Base-by-base conservation (phyloP, 2,113 vertebrate species). In the Formicarius rufipectus region DNA sequence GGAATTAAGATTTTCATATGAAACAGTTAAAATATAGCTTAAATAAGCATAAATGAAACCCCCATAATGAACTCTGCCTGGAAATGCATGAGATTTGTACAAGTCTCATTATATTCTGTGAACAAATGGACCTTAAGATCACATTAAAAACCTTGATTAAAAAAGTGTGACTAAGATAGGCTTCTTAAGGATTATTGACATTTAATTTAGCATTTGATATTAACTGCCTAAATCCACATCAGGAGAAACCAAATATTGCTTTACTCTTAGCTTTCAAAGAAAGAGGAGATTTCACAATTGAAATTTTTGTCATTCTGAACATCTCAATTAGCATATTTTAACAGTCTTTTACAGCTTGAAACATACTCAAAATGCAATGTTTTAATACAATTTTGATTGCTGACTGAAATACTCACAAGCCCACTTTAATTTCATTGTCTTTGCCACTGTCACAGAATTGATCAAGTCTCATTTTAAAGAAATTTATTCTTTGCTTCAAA, bases 191-290 rank as follows among this genome's bases (percentile, higher is more conserved):
- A 91, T 88, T 95, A 94, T 74, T 96, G 90, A 84, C 2, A 0
- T 93, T 94, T 88, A 95, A 96, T 95, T 96, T 94, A 90, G 31
- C 63, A 44, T 88, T 97, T 91, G 30, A 71, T 94, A 60, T 74
- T 91, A 94, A 63, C 68, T 84, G 67, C 74, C 71, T 94, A 60
- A 92, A 74, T 17, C 35, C 35, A 84, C 4, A 60, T 81, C 72
- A 75, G 42, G 27, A 80, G 62, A 90, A 94, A 94, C 40, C 39
- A 96, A 94, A 91, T 85, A 96, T 58, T 91, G 50, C 74, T 89
- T 84, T 89, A 23, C 30, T 88, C 33, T 78, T 44, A 90, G 58
- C 58, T 93, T 87, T 64, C 58, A 69, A 56, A 85, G 89, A 59
- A 89, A 63, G 35, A 64, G 6, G 5, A 87, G 33, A 85, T 93